These are phyloP conservation scores for Theristus sp. DNA, from an alignment of 2,888 invertebrate species.

Conservation along the genomic window DNA sequence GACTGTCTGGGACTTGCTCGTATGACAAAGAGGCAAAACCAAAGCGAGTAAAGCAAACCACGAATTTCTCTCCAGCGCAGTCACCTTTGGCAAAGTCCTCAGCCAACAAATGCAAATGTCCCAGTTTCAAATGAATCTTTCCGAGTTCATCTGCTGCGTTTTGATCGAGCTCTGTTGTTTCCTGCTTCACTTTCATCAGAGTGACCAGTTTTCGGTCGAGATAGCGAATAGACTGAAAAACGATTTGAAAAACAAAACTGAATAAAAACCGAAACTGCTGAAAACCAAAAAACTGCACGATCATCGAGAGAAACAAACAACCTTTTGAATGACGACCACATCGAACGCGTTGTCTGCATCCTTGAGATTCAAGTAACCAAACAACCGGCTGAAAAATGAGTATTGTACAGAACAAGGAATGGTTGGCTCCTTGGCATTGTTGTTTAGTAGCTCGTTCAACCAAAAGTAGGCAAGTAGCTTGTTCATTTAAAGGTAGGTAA, in stretches of 20 bases:
- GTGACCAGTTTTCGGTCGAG: neutral
- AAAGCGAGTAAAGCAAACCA: too few species aligned
- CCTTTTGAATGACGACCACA: constrained; percentile 57
- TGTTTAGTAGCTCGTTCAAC: too few species aligned
- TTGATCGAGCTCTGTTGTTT: neutral
- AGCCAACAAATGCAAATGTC: constrained; percentile 76
- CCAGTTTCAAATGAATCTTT: constrained; percentile 77
- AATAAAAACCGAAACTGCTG: neutral
- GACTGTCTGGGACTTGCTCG: too few species aligned
- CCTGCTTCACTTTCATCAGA: neutral
- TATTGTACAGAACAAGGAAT: too few species aligned
- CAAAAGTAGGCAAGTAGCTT: too few species aligned
- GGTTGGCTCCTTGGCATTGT: too few species aligned
- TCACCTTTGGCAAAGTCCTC: constrained; percentile 90
- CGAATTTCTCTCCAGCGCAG: too few species aligned
- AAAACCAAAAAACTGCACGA: neutral
- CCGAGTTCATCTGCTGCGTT: constrained; percentile 51
- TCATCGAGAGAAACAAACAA: too few species aligned
- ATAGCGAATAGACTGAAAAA: neutral
- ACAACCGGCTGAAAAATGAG: constrained; percentile 53
- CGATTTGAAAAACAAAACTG: neutral
- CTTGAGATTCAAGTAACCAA: constrained; percentile 66
- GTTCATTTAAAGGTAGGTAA: too few species aligned
- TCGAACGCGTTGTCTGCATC: constrained; percentile 60
- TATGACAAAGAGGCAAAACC: too few species aligned